Evolutionary conservation across 2,797 vertebrate species (phyloP), one percentile per base, ranked within the genome.

Genomic region (Myripristis jacobus): DNA sequence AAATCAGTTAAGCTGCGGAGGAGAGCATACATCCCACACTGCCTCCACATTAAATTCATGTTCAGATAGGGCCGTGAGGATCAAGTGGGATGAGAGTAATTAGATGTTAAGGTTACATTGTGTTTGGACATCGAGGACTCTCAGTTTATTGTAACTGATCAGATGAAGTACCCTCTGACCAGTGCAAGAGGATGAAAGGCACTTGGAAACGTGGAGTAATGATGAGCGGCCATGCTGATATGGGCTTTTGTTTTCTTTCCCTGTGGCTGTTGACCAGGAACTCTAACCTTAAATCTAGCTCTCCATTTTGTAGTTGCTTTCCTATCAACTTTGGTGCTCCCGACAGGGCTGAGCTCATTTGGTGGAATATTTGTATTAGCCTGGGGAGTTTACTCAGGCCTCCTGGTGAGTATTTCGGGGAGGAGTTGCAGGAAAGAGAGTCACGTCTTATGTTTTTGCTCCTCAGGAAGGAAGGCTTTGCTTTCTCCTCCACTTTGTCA

Each of bases 231-330:
- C 5, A 12, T 41, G 21, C 34, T 36, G 15, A 16, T 3, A 3
- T 58, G 55, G 52, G 52, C 25, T 55, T n/a, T n/a, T 43, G 22
- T 43, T 58, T 10, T 36, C 6, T 24, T 8, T 38, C 24, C 4
- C 52, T 31, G 15, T 54, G 52, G 34, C 22, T 38, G 19, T 13
- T 38, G 55, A 11, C 55, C 55, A 13, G 13, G 24, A 58, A 41
- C 19, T 36, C 21, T 7, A 10, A 19, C 55, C 55, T 58, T 41
- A 29, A 38, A 4, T 29, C n/a, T 5, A 43, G 16, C 27, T 31
- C 25, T 54, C 52, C 52, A 54, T 54, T 54, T 54, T 54, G 27
- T n/a, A 25, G 52, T 54, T 29, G 52, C 25, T 9, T 53, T 27
- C 25, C 15, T 54, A 15, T 31, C 25, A 54, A 18, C 52, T 54